phyloP scores from a whole-genome alignment of 1,140 invertebrate species.

The Anastrepha ludens region DNA sequence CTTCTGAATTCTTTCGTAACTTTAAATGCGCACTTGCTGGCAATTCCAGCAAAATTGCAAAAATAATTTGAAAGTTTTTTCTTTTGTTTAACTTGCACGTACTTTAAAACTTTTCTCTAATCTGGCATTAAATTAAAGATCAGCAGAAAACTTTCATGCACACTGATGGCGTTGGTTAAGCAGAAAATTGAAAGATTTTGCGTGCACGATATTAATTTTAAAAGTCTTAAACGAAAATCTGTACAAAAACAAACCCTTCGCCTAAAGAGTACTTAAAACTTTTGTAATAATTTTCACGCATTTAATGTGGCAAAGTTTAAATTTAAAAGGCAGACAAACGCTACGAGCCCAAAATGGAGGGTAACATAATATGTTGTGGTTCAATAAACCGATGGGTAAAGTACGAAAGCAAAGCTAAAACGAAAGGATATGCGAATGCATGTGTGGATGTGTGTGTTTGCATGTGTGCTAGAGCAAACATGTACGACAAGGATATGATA shows the following conservation, averaged over 20 bases:
- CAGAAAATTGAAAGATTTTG: conserved; percentile 48
- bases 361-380: conserved; percentile 35
- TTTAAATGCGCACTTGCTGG: too few species aligned
- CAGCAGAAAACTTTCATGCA: conserved; percentile 34
- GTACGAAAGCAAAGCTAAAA: background rate
- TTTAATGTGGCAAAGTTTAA: conserved; percentile 51
- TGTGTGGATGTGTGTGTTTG: background rate
- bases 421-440: conserved; percentile 23
- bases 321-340: conserved; percentile 43
- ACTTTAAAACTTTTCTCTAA: conserved; percentile 39
- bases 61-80: background rate
- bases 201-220: conserved; percentile 42
- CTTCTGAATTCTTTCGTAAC: too few species aligned
- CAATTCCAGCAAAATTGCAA: too few species aligned
- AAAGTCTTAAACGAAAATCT: conserved; percentile 20
- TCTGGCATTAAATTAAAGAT: conserved; percentile 34
- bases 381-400: conserved; percentile 49
- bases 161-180: conserved; percentile 13
- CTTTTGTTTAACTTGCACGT: background rate
- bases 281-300: conserved; percentile 51
- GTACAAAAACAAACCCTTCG: background rate
- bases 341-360: background rate
- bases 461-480: background rate
- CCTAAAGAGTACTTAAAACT: conserved; percentile 41
- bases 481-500: conserved; percentile 46